Evolutionary conservation across 2,113 vertebrate species (phyloP).

Genomic region (Oxyruncus cristatus): DNA sequence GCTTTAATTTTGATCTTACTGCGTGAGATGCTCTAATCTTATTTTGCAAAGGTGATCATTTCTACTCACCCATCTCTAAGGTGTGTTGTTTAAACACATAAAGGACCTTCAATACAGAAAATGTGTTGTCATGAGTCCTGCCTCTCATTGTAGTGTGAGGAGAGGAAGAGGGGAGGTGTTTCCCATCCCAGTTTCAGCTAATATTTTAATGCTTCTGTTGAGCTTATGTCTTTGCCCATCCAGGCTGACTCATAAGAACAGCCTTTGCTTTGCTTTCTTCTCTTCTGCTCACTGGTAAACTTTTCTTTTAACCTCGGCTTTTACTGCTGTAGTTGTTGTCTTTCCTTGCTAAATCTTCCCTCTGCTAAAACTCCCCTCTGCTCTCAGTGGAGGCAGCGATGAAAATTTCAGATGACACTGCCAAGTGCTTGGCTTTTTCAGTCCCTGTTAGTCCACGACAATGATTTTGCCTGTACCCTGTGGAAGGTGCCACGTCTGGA

Average conservation of each 20-base stretch:
- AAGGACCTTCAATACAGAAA: neutral
- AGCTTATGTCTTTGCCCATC: neutral
- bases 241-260: neutral
- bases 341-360: neutral
- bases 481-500: neutral
- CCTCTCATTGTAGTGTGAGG: neutral
- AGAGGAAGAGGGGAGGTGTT: neutral
- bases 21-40: neutral
- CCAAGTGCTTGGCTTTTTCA: neutral
- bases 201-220: neutral
- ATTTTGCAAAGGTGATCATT: neutral
- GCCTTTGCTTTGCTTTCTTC: neutral
- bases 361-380: neutral
- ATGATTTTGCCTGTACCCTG: neutral
- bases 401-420: neutral
- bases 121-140: neutral
- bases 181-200: neutral
- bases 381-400: rapidly evolving
- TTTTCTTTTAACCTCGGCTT: neutral
- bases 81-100: neutral
- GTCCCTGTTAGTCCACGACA: neutral
- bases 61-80: neutral
- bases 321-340: neutral
- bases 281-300: neutral
- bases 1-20: neutral